Evolutionary conservation across 2,888 invertebrate genomes (phyloP).

Genomic region (Cremastinae sp.): DNA sequence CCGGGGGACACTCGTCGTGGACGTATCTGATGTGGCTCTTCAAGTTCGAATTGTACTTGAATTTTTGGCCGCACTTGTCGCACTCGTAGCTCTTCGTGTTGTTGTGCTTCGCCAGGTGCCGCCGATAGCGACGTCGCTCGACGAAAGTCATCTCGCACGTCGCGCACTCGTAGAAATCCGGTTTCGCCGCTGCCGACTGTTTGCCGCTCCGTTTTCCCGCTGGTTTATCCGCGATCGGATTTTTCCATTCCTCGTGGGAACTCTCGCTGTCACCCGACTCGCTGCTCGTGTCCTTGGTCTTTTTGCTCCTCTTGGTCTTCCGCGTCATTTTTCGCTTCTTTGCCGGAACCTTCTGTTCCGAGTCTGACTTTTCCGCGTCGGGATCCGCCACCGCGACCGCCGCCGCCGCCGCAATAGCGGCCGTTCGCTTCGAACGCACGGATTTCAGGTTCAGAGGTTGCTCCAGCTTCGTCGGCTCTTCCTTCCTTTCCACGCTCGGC

Average conservation of each 20-base stretch:
- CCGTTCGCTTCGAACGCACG: conserved; percentile 45
- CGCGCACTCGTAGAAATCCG: conserved; percentile 47
- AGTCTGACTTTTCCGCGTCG: conserved; percentile 25
- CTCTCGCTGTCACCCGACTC: conserved; percentile 48
- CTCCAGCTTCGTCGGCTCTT: conserved; percentile 4
- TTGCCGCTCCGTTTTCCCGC: conserved; percentile 24
- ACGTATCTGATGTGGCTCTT: conserved; percentile 60
- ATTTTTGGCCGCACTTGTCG: conserved; percentile 63
- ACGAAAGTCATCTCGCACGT: conserved; percentile 48
- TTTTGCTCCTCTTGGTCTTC: conserved; percentile 27
- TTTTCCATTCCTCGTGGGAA: conserved; percentile 45
- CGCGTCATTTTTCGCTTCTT: conserved; percentile 24
- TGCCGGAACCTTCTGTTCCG: conserved; percentile 23
- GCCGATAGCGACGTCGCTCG: conserved; percentile 53
- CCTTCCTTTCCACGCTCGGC: neutral
- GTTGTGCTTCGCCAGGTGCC: conserved; percentile 59
- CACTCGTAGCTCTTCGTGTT: conserved; percentile 61
- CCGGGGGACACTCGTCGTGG: conserved; percentile 61
- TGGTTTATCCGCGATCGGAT: conserved; percentile 35
- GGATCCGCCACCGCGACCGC: neutral
- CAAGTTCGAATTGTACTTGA: conserved; percentile 61
- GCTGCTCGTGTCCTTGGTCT: conserved; percentile 18
- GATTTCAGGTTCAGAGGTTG: conserved; percentile 32
- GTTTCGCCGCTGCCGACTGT: conserved; percentile 15
- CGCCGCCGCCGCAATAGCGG: too few species aligned